These are phyloP conservation scores for Scrobipalpa costella DNA, from an alignment of 2,888 invertebrate species.

Conservation along the genomic window DNA sequence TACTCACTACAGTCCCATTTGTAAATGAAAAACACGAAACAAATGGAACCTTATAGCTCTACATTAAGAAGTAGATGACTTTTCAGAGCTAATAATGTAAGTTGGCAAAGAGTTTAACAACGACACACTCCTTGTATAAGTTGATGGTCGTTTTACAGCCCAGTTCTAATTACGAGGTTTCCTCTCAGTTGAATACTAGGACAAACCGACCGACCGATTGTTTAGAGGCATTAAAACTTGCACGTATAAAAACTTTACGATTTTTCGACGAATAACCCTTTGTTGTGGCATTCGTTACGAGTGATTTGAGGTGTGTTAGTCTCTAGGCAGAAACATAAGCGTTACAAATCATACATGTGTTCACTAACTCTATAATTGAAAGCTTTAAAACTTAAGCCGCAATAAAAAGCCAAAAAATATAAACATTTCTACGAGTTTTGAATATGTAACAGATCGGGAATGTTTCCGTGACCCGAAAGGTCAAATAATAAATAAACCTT, in stretches of 20 bases:
- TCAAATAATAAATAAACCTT: slow-evolving; percentile 4
- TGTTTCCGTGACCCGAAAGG: not conserved
- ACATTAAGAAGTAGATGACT: slow-evolving; percentile 26
- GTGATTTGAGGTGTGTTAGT: slow-evolving; percentile 40
- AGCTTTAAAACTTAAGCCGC: slow-evolving; percentile 4
- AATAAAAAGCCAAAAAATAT: not conserved
- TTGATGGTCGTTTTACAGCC: slow-evolving; percentile 78
- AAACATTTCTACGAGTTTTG: not conserved
- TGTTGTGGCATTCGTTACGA: slow-evolving; percentile 62
- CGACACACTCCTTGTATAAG: slow-evolving; percentile 64
- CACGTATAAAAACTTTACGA: slow-evolving; percentile 65
- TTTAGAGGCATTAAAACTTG: slow-evolving; percentile 60
- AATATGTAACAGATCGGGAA: not conserved
- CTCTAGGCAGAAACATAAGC: slow-evolving; percentile 33
- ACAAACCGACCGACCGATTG: slow-evolving; percentile 61
- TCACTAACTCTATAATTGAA: slow-evolving; percentile 5
- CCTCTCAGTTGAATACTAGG: slow-evolving; percentile 66
- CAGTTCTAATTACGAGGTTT: slow-evolving; percentile 75
- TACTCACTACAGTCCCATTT: slow-evolving; percentile 36
- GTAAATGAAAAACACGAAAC: slow-evolving; percentile 32
- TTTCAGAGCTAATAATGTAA: slow-evolving; percentile 19
- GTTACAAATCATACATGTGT: slow-evolving; percentile 29
- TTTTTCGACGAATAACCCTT: slow-evolving; percentile 60
- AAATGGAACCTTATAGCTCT: slow-evolving; percentile 32
- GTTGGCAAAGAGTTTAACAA: slow-evolving; percentile 51